Conservation (phyloP, 2,797 vertebrate genomes). For the Mycteria americana region DNA sequence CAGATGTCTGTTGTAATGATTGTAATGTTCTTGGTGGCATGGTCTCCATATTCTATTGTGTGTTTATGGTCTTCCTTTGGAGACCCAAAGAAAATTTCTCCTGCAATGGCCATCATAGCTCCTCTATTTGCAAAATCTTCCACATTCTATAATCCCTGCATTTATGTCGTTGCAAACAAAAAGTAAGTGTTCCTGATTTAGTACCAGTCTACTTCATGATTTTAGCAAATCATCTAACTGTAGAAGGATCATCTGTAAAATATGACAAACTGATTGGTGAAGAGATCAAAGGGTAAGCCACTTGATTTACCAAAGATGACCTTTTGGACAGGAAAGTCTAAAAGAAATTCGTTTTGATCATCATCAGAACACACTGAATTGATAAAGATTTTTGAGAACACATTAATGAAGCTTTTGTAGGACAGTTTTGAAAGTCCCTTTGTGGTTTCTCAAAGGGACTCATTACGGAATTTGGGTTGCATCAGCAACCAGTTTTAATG, state of each 20-base stretch:
- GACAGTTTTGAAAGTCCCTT: neutral
- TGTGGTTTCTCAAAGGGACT: neutral
- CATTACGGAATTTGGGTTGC: neutral
- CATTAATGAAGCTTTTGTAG: neutral
- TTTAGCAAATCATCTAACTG: neutral
- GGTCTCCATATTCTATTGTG: slow-evolving; percentile 95
- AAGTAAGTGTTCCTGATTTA: slow-evolving; percentile 80
- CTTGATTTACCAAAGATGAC: neutral
- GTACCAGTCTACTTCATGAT: neutral
- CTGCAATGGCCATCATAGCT: slow-evolving; percentile 92
- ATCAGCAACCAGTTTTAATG: too few relatives aligned
- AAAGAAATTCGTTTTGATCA: neutral
- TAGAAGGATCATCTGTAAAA: neutral
- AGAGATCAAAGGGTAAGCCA: neutral
- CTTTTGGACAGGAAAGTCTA: neutral
- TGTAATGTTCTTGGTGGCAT: slow-evolving; percentile 93
- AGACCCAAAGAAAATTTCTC: slow-evolving; percentile 88
- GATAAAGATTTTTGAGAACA: neutral
- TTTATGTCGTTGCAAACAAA: slow-evolving; percentile 95
- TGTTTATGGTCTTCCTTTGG: slow-evolving; percentile 97
- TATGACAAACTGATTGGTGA: neutral
- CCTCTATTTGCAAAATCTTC: slow-evolving; percentile 98
- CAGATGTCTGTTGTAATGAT: slow-evolving; percentile 99
- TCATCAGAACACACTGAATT: neutral
- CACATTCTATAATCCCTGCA: slow-evolving; percentile 98